Evolutionary conservation across 2,797 vertebrate genomes (phyloP).

Genomic region (Erithacus rubecula): DNA sequence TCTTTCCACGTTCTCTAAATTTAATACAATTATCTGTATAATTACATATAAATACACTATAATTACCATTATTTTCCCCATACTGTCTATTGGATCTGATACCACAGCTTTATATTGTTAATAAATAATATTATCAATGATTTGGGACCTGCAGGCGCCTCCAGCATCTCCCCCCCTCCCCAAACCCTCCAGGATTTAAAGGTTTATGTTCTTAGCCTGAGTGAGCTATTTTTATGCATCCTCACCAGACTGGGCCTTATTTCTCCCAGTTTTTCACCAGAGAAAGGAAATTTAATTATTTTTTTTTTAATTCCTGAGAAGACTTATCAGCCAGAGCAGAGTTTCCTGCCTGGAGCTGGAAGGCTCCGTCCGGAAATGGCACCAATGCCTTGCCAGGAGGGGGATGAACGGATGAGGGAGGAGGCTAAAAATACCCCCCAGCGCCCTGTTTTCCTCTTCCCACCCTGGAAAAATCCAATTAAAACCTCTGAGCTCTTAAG

Average conservation of each 20-base stretch:
- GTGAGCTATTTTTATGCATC: constrained; percentile 39
- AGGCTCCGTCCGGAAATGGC: constrained; percentile 41
- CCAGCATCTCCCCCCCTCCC: background rate
- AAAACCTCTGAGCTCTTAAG: background rate
- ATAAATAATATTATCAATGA: background rate
- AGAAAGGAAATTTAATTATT: background rate
- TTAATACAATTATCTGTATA: background rate
- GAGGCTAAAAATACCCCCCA: constrained; percentile 44
- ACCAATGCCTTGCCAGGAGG: background rate
- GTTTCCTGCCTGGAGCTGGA: constrained; percentile 56
- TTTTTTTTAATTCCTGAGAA: constrained; percentile 4
- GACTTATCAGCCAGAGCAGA: constrained; percentile 28
- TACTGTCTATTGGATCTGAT: fast-evolving
- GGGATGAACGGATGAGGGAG: constrained; percentile 8
- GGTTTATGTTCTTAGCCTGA: constrained; percentile 26
- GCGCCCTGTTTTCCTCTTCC: background rate
- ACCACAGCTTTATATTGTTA: background rate
- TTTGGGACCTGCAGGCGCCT: background rate
- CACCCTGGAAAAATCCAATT: constrained; percentile 3
- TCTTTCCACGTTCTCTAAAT: background rate
- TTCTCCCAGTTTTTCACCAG: background rate
- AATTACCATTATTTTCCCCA: background rate
- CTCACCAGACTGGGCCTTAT: background rate
- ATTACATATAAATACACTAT: background rate
- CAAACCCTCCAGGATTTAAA: background rate